Evolutionary conservation across 2,888 invertebrate genomes (phyloP).

Genomic region (Drosophila prolongata): DNA sequence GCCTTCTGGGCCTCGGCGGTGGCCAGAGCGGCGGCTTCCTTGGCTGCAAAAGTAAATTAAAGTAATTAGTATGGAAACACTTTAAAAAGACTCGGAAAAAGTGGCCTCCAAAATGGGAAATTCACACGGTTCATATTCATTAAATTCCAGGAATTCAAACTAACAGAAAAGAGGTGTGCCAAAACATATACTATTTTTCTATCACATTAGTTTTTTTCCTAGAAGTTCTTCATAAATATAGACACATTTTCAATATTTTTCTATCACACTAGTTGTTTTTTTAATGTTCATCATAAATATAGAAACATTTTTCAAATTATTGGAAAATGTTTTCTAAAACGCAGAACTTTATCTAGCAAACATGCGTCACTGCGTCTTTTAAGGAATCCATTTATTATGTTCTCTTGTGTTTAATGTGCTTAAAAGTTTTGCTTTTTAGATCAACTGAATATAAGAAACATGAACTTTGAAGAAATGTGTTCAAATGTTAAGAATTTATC

Average conservation of each 20-base stretch:
- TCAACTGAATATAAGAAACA: not conserved
- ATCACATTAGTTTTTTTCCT: not conserved
- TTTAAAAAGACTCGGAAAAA: too few relatives aligned
- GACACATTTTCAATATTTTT: not conserved
- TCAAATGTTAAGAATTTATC: too few relatives aligned
- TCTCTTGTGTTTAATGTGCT: not conserved
- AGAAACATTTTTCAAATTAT: not conserved
- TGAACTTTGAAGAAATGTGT: not conserved
- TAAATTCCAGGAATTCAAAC: not conserved
- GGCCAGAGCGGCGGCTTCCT: constrained; percentile 84
- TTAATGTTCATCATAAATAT: not conserved
- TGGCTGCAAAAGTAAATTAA: constrained; percentile 59
- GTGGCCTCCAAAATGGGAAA: not conserved
- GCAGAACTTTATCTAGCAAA: too few relatives aligned
- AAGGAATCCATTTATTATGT: not conserved
- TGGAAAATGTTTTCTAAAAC: not conserved
- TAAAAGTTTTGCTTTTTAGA: not conserved
- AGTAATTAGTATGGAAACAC: not conserved
- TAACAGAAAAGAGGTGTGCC: not conserved
- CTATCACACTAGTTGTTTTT: too few relatives aligned
- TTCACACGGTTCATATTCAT: not conserved
- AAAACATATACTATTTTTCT: not conserved
- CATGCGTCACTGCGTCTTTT: not conserved
- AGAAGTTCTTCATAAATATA: not conserved
- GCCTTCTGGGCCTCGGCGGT: constrained; percentile 82